A percentile compares a stretch with the other conserved stretches of the same genome.
These are phyloP conservation scores for Cebidichthys violaceus DNA, from an alignment of 2,113 vertebrate species.

Conservation along the genomic window DNA sequence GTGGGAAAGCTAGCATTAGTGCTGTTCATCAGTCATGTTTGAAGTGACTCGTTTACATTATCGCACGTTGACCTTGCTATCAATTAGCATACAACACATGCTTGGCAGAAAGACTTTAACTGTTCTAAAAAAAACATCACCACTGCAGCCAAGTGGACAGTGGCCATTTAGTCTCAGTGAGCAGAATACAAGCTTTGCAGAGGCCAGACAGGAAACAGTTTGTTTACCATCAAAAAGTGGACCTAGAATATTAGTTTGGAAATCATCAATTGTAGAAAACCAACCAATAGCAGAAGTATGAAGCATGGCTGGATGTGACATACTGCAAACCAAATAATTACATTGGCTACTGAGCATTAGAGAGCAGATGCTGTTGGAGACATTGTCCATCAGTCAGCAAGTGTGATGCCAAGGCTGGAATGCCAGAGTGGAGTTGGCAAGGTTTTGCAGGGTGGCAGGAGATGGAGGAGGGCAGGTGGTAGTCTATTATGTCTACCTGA, in stretches of 20 bases:
- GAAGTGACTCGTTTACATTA: constrained; percentile 61
- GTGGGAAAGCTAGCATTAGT: constrained; percentile 12
- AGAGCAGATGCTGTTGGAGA: constrained; percentile 77
- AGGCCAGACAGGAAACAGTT: constrained; percentile 31
- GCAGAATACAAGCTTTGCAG: constrained; percentile 32
- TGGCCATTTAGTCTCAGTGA: constrained; percentile 46
- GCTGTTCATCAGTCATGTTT: constrained; percentile 25
- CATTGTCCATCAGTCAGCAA: constrained; percentile 77
- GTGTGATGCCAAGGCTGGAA: constrained; percentile 64
- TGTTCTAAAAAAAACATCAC: constrained; percentile 63
- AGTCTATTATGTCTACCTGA: constrained; percentile 67
- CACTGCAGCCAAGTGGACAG: constrained; percentile 46
- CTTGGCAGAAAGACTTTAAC: constrained; percentile 41
- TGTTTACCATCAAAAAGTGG: constrained; percentile 25
- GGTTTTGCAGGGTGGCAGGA: constrained; percentile 34
- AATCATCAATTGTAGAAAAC: constrained; percentile 36
- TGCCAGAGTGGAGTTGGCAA: constrained; percentile 55
- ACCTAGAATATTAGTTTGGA: constrained; percentile 51
- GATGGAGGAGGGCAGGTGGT: constrained; percentile 66
- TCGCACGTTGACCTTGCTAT: constrained; percentile 46
- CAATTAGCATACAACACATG: constrained; percentile 57
- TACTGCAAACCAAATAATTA: constrained; percentile 55
- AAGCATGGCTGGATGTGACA: constrained; percentile 37
- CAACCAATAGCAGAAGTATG: constrained; percentile 31
- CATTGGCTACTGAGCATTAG: constrained; percentile 58